Conservation (phyloP, 2,113 vertebrate species). For the Strigops habroptila region DNA sequence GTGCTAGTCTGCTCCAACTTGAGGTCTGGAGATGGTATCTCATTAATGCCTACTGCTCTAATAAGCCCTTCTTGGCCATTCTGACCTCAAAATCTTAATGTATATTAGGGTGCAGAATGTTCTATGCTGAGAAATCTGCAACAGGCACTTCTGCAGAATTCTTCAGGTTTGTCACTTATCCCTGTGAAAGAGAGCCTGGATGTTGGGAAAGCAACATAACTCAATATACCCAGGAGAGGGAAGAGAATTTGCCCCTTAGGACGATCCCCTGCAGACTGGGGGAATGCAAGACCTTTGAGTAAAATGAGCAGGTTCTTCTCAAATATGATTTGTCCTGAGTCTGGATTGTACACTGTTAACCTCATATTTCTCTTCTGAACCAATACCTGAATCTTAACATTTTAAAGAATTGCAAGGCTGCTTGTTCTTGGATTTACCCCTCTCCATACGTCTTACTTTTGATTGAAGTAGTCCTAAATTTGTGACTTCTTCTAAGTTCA, state of each 20-base stretch:
- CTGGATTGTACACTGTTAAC: background rate
- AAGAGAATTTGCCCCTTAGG: background rate
- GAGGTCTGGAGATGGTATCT: background rate
- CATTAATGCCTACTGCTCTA: background rate
- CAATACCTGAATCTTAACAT: background rate
- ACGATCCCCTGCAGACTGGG: background rate
- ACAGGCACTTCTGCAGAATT: background rate
- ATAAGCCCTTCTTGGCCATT: rapidly evolving
- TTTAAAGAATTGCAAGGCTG: background rate
- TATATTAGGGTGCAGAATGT: background rate
- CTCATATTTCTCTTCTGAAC: background rate
- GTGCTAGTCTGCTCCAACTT: background rate
- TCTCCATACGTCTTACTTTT: background rate
- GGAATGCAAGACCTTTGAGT: background rate
- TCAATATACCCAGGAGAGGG: background rate
- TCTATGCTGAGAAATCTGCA: background rate
- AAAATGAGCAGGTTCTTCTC: background rate
- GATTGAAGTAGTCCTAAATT: background rate
- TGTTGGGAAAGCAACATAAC: background rate
- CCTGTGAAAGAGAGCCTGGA: background rate
- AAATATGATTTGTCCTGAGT: background rate
- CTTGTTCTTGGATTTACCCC: background rate
- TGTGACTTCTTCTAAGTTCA: background rate
- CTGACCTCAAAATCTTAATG: background rate
- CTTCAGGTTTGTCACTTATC: background rate